Percentiles rank a stretch among this genome's conserved stretches.
These are phyloP conservation scores for Lagorchestes hirsutus DNA, from an alignment of 2,797 vertebrate genomes.

Conservation along the genomic window DNA sequence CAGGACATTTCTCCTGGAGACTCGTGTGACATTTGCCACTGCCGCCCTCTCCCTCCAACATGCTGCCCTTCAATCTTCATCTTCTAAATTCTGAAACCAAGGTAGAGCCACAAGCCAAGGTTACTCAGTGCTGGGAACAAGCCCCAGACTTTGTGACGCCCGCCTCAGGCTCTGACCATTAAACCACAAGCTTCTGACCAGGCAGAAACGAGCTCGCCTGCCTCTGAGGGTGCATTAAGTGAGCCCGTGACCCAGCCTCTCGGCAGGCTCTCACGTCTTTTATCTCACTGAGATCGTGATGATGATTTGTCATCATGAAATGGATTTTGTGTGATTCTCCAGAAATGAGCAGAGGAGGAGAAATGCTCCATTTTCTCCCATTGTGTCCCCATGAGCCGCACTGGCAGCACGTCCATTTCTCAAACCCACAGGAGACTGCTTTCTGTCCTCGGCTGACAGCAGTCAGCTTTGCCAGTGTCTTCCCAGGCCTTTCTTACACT, in stretches of 20 bases:
- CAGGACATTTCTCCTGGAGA: slow-evolving; percentile 58
- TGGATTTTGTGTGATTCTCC: too few species aligned
- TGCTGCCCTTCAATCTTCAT: slow-evolving; percentile 64
- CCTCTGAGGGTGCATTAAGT: slow-evolving; percentile 31
- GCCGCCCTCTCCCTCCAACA: slow-evolving; percentile 23
- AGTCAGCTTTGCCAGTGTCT: slow-evolving; percentile 64
- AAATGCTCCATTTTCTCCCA: not conserved
- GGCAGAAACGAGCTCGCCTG: slow-evolving; percentile 63
- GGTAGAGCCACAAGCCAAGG: slow-evolving; percentile 70
- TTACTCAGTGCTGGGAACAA: slow-evolving; percentile 71
- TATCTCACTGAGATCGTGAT: slow-evolving; percentile 46
- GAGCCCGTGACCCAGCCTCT: not conserved
- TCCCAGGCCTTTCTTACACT: slow-evolving; percentile 66
- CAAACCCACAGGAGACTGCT: slow-evolving; percentile 67
- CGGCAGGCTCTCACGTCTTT: slow-evolving; percentile 25
- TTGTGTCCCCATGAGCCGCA: slow-evolving; percentile 53
- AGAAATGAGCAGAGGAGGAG: slow-evolving; percentile 18
- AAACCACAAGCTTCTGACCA: slow-evolving; percentile 72
- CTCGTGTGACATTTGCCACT: slow-evolving; percentile 49
- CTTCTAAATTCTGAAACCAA: slow-evolving; percentile 57
- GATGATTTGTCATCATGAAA: slow-evolving; percentile 18
- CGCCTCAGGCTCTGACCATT: slow-evolving; percentile 68
- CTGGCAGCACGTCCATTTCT: not conserved
- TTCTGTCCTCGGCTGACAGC: slow-evolving; percentile 48
- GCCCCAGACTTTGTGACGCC: slow-evolving; percentile 81